Percentiles rank a stretch among this genome's conserved stretches.
Conservation (phyloP, 2,113 vertebrate species). For the Octodon degus region DNA sequence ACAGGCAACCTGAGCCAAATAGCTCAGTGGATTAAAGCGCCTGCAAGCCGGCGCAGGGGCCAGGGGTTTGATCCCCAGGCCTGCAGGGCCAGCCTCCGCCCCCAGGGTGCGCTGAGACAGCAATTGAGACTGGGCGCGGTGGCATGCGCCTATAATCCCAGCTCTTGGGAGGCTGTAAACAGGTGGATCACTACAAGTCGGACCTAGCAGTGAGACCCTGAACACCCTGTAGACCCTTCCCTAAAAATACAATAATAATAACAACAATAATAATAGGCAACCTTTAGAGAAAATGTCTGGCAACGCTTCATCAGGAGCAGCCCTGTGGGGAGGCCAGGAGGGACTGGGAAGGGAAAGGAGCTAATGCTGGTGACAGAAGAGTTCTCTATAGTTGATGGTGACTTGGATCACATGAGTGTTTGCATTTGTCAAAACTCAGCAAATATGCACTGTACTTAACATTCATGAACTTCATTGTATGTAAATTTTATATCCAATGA, state of each 20-base stretch:
- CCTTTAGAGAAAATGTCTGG: neutral
- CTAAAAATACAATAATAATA: too few relatives aligned
- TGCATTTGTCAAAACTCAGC: neutral
- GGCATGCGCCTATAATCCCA: too few relatives aligned
- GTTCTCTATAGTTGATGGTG: neutral
- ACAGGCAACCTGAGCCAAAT: neutral
- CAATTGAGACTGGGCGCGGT: too few relatives aligned
- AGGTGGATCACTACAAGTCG: too few relatives aligned
- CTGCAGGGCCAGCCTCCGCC: too few relatives aligned
- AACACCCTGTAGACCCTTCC: too few relatives aligned
- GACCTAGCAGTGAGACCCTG: too few relatives aligned
- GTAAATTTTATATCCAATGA: conserved; percentile 31
- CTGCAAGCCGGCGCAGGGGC: too few relatives aligned
- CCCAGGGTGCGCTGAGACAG: too few relatives aligned
- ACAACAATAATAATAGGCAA: neutral
- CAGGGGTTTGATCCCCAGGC: too few relatives aligned
- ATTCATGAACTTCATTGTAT: neutral
- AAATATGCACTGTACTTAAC: neutral
- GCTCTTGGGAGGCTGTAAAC: too few relatives aligned
- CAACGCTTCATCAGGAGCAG: neutral
- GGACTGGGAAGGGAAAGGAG: neutral
- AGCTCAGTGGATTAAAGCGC: too few relatives aligned
- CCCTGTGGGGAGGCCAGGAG: neutral
- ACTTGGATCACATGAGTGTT: neutral
- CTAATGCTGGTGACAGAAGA: neutral